Conservation (phyloP, 2,797 vertebrate species). For the Protonibea diacanthus region DNA sequence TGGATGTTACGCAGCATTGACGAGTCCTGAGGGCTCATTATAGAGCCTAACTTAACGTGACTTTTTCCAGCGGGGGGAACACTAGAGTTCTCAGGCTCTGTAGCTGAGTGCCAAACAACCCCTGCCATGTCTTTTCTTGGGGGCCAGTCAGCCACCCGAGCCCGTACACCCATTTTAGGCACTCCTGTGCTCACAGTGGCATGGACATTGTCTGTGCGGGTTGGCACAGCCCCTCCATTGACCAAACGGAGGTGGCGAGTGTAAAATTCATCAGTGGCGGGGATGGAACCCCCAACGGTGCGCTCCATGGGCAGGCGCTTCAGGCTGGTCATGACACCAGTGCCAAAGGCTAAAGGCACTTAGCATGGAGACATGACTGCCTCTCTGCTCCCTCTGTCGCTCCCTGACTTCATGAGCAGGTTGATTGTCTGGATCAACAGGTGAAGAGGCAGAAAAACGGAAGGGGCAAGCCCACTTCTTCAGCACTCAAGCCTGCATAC, state of each 20-base stretch:
- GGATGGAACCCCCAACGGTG: conserved; percentile 89
- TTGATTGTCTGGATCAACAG: conserved; percentile 57
- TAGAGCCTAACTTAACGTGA: conserved; percentile 91
- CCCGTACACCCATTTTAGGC: conserved; percentile 98
- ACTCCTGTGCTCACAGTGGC: conserved; percentile 90
- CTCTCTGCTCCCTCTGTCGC: conserved; percentile 42
- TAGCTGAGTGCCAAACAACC: conserved; percentile 68
- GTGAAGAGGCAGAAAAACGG: conserved; percentile 7
- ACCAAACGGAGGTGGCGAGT: conserved; percentile 92
- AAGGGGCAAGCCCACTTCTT: conserved; percentile 39
- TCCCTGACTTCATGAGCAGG: conserved; percentile 69
- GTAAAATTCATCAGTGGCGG: conserved; percentile 95
- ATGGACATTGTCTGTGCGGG: conserved; percentile 90
- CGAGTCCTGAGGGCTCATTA: conserved; percentile 91
- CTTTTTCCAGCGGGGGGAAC: conserved; percentile 84
- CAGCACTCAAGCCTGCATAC: conserved; percentile 62
- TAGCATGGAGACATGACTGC: conserved; percentile 81
- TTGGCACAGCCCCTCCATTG: conserved; percentile 88
- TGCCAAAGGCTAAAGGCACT: conserved; percentile 81
- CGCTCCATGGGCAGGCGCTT: conserved; percentile 94
- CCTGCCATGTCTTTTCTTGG: conserved; percentile 90
- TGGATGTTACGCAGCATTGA: conserved; percentile 96
- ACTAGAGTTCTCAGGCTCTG: conserved; percentile 70
- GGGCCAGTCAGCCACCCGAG: conserved; percentile 97
- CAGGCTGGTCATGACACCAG: conserved; percentile 93